phyloP scores from a whole-genome alignment of 2,113 vertebrate species.

The Lampris incognitus region DNA sequence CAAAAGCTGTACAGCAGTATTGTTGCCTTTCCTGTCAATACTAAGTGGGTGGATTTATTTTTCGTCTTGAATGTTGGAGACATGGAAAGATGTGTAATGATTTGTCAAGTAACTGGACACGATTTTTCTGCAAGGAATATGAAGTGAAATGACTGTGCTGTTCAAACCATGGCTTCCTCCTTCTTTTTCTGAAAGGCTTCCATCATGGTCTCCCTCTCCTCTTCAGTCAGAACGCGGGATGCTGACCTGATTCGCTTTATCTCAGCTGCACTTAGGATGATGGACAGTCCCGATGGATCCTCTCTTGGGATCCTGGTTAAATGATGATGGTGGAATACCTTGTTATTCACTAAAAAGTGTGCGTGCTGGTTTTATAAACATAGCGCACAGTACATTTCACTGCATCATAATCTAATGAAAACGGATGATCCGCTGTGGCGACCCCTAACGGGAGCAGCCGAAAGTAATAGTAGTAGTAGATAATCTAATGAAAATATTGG shows the following conservation, averaged over 20 bases:
- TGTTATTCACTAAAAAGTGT: background rate
- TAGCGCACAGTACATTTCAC: too few relatives aligned
- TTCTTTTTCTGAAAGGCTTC: conserved; percentile 73
- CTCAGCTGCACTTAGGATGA: conserved; percentile 80
- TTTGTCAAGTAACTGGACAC: too few relatives aligned
- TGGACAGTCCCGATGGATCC: conserved; percentile 79
- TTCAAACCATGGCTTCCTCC: conserved; percentile 68
- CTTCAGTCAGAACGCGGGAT: conserved; percentile 71
- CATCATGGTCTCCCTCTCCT: conserved; percentile 72
- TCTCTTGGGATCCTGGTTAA: conserved; percentile 80
- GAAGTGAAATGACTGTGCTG: background rate
- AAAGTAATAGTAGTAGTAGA: too few relatives aligned
- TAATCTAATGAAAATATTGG: too few relatives aligned
- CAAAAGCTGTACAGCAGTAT: too few relatives aligned
- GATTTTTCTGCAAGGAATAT: background rate
- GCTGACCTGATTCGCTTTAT: conserved; percentile 80
- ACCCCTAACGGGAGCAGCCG: too few relatives aligned
- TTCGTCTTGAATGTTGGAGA: too few relatives aligned
- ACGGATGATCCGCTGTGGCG: too few relatives aligned
- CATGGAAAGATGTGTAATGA: too few relatives aligned
- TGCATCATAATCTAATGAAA: too few relatives aligned
- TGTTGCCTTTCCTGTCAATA: too few relatives aligned
- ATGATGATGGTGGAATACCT: background rate
- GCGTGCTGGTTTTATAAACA: background rate
- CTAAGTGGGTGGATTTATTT: too few relatives aligned